phyloP scores from a whole-genome alignment of 1,140 invertebrate species.

The Dryas iulia region DNA sequence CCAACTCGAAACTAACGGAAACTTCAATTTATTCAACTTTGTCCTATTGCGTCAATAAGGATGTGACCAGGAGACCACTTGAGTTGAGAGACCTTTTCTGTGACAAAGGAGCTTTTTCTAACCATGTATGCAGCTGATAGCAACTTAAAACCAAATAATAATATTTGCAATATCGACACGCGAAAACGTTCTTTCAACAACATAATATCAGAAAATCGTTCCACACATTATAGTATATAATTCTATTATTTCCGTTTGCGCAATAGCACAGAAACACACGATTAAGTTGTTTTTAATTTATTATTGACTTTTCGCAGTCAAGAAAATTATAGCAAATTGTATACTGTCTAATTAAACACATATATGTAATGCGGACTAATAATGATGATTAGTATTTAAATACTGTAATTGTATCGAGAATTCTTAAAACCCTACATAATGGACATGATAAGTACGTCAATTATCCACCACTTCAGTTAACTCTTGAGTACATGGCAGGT shows the following conservation, averaged over 20 bases:
- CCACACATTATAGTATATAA: background rate
- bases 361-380: background rate
- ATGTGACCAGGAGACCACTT: conserved; percentile 62
- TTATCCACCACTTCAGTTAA: conserved; percentile 3
- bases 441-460: background rate
- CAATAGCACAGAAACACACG: background rate
- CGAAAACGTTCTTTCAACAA: background rate
- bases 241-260: conserved; percentile 4
- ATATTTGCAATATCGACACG: background rate
- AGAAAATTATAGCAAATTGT: background rate
- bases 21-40: conserved; percentile 66
- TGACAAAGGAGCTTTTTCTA: background rate
- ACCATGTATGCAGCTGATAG: background rate
- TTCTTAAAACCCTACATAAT: background rate
- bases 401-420: background rate
- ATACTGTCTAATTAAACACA: background rate
- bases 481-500: background rate
- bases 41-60: conserved; percentile 63
- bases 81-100: conserved; percentile 47
- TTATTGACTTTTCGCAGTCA: background rate
- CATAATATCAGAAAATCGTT: background rate
- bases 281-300: background rate
- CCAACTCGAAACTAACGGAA: conserved; percentile 55
- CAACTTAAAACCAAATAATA: background rate
- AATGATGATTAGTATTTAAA: conserved; percentile 1